phyloP scores from a whole-genome alignment of 2,797 vertebrate species.

The Squalus acanthias region DNA sequence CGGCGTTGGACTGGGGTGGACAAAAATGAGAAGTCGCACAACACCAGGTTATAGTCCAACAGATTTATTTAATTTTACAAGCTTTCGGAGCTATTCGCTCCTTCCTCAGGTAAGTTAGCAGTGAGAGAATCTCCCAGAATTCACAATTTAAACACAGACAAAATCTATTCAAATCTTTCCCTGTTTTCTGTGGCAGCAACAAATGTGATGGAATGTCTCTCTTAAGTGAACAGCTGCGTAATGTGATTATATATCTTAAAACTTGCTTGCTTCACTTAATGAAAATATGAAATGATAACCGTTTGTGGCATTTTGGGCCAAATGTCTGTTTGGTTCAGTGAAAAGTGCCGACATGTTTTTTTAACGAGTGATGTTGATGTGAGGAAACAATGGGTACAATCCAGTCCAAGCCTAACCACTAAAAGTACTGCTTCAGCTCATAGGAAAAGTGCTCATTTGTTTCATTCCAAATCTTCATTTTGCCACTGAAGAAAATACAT shows the following conservation, averaged over 20 bases:
- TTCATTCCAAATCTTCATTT: not conserved
- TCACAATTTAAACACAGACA: no score
- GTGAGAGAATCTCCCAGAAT: no score
- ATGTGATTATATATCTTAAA: slow-evolving; percentile 7
- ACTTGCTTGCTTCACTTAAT: not conserved
- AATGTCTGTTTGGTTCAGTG: not conserved
- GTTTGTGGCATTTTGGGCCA: not conserved
- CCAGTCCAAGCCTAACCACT: not conserved
- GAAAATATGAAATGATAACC: not conserved
- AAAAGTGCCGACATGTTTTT: not conserved
- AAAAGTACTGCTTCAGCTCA: no score
- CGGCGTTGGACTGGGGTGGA: no score
- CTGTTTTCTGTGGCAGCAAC: no score
- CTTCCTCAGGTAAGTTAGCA: no score
- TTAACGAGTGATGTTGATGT: not conserved
- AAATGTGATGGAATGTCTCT: not conserved
- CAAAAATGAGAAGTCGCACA: no score
- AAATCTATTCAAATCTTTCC: no score
- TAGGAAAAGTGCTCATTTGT: not conserved
- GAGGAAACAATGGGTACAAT: not conserved
- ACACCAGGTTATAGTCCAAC: no score
- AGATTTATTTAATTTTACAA: no score
- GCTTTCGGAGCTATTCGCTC: no score
- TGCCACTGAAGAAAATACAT: not conserved
- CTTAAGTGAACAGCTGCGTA: not conserved